Conservation (phyloP, 2,888 invertebrate genomes). For the Andrena camellia region DNA sequence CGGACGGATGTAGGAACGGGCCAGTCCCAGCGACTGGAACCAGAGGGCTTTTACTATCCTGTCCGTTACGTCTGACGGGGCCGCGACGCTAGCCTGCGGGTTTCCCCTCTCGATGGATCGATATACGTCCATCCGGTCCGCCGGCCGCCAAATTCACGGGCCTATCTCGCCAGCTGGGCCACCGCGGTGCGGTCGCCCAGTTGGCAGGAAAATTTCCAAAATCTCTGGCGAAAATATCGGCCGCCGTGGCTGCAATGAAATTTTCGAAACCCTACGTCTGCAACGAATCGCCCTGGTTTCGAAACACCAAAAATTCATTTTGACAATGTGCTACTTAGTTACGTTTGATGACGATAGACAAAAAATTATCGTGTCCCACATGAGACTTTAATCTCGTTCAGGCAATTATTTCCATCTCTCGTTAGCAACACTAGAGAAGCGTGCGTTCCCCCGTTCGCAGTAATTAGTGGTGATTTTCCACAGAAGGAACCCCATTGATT, state of each 20-base stretch:
- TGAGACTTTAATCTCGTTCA: no score
- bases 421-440: no score
- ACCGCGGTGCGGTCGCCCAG: neutral
- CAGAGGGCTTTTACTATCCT: slow-evolving; percentile 74
- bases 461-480: no score
- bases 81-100: slow-evolving; percentile 71
- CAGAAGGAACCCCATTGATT: no score
- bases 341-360: no score
- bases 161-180: slow-evolving; percentile 35
- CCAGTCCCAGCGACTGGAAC: slow-evolving; percentile 64
- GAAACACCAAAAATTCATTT: no score
- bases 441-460: no score
- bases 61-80: slow-evolving; percentile 76
- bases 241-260: no score
- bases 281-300: no score
- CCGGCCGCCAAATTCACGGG: slow-evolving; percentile 53
- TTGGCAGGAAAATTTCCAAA: slow-evolving; percentile 18
- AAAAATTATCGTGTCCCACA: no score
- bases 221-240: neutral
- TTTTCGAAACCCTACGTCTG: neutral
- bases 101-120: slow-evolving; percentile 70
- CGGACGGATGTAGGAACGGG: slow-evolving; percentile 72
- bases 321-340: no score
- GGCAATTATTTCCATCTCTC: no score
- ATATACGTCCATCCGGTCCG: slow-evolving; percentile 64